These are phyloP conservation scores for Carpatolechia fugitivella DNA, from an alignment of 2,888 invertebrate genomes.

Conservation along the genomic window DNA sequence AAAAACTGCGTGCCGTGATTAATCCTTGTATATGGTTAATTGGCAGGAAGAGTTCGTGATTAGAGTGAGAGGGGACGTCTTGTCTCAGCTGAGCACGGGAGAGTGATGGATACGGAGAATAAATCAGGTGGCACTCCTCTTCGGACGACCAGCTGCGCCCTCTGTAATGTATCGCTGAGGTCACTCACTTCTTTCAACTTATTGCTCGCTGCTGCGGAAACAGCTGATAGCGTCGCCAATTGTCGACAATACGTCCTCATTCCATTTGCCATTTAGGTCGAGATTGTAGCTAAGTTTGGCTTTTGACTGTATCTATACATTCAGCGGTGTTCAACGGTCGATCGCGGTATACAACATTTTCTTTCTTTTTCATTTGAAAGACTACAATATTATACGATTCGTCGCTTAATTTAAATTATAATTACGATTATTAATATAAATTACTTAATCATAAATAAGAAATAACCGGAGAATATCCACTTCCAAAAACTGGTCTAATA, in stretches of 20 bases:
- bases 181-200: constrained; percentile 45
- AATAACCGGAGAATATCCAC: too few species aligned
- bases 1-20: neutral
- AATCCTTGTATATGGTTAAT: constrained; percentile 32
- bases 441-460: too few species aligned
- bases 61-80: constrained; percentile 53
- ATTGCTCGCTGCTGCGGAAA: constrained; percentile 28
- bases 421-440: too few species aligned
- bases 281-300: too few species aligned
- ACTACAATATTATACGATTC: too few species aligned
- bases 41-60: constrained; percentile 49
- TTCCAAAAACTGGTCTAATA: too few species aligned
- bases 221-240: constrained; percentile 15
- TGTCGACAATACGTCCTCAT: neutral
- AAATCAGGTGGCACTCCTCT: constrained; percentile 68
- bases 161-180: constrained; percentile 49
- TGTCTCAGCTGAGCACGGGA: constrained; percentile 57
- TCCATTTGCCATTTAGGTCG: constrained; percentile 2
- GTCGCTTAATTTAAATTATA: too few species aligned
- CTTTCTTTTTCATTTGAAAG: too few species aligned
- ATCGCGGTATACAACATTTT: too few species aligned
- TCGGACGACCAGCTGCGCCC: constrained; percentile 59
- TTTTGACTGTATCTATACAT: too few species aligned
- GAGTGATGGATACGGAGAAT: constrained; percentile 71
- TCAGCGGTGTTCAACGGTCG: too few species aligned